A percentile compares a stretch with the other conserved stretches of the same genome.
phyloP scores from a whole-genome alignment of 2,888 invertebrate species.

The Eudasyphora cyanicolor region DNA sequence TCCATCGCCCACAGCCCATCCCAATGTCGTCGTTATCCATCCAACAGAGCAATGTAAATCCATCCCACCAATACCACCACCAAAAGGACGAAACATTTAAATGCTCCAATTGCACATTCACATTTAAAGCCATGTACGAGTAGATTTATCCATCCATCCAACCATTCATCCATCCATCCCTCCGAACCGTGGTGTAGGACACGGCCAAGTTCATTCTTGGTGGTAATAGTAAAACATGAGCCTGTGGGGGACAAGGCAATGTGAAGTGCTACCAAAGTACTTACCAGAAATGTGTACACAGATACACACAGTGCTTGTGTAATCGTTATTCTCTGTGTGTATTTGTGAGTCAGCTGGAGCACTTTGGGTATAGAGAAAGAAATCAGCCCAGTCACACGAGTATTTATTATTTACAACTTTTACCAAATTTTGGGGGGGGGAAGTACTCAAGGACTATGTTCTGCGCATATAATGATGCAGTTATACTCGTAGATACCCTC shows the following conservation, averaged over 20 bases:
- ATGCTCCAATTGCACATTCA: no score
- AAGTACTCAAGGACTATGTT: background rate
- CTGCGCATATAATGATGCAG: background rate
- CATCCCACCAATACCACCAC: conserved; percentile 20
- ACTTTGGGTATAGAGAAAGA: conserved; percentile 5
- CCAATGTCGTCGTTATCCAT: background rate
- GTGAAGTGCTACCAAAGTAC: background rate
- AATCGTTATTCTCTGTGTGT: no score
- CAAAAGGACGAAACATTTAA: conserved; percentile 6
- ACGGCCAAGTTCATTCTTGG: background rate
- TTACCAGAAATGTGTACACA: background rate
- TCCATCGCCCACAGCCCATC: conserved; percentile 18
- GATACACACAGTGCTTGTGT: conserved; percentile 6
- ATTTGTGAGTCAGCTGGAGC: background rate
- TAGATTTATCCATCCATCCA: background rate
- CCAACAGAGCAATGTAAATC: background rate
- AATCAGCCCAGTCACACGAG: background rate
- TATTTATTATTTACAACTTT: background rate
- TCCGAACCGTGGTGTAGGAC: background rate
- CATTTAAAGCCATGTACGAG: no score
- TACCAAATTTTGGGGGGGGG: background rate
- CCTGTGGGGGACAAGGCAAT: conserved; percentile 3
- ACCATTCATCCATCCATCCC: background rate
- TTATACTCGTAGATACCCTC: background rate
- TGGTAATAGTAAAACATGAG: background rate